Conservation (phyloP, 2,797 vertebrate genomes). For the Hyperoplus immaculatus region DNA sequence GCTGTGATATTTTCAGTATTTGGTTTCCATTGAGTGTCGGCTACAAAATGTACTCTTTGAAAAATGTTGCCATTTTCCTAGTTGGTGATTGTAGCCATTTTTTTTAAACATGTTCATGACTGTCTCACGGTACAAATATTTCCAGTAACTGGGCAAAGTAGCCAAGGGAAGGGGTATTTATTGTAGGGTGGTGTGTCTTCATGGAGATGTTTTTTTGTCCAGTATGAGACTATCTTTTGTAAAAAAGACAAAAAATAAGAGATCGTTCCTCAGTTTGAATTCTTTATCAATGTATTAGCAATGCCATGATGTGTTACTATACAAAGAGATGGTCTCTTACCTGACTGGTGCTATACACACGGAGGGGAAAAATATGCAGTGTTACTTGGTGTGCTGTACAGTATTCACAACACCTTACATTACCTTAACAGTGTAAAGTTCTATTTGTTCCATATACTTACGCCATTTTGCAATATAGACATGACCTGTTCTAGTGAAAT, state of each 20-base stretch:
- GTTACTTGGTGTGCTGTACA: slow-evolving; percentile 72
- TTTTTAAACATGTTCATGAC: slow-evolving; percentile 57
- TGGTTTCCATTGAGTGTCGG: slow-evolving; percentile 64
- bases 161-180: slow-evolving; percentile 83
- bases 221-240: slow-evolving; percentile 72
- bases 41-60: slow-evolving; percentile 56
- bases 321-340: slow-evolving; percentile 71
- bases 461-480: slow-evolving; percentile 68
- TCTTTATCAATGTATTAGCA: slow-evolving; percentile 71
- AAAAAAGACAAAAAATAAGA: slow-evolving; percentile 67
- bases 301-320: slow-evolving; percentile 75
- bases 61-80: slow-evolving; percentile 59
- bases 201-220: slow-evolving; percentile 77
- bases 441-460: slow-evolving; percentile 65
- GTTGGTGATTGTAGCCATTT: slow-evolving; percentile 55
- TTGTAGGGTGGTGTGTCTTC: slow-evolving; percentile 78
- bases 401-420: slow-evolving; percentile 73
- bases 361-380: slow-evolving; percentile 68
- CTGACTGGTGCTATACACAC: slow-evolving; percentile 80
- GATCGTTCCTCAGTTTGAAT: slow-evolving; percentile 69
- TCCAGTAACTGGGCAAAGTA: slow-evolving; percentile 74
- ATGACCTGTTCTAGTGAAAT: slow-evolving; percentile 64
- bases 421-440: slow-evolving; percentile 66
- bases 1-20: slow-evolving; percentile 75
- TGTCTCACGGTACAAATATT: slow-evolving; percentile 82